Evolutionary conservation across 2,888 invertebrate species (phyloP).

Genomic region (Synergus umbraculus): DNA sequence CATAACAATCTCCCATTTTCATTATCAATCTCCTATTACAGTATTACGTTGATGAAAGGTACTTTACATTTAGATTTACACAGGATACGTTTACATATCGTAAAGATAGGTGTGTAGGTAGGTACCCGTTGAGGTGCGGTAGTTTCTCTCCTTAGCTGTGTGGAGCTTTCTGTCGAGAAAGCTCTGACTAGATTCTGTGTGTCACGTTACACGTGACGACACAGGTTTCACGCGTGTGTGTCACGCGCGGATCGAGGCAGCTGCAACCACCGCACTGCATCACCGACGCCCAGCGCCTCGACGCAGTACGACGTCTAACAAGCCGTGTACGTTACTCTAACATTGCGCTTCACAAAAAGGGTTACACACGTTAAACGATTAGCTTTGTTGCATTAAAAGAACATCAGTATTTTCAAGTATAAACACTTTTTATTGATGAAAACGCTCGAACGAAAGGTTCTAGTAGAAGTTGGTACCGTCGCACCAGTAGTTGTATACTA

Average conservation of each 20-base stretch:
- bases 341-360: slow-evolving; percentile 68
- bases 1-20: slow-evolving; percentile 1
- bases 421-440: slow-evolving; percentile 43
- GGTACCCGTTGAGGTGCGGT: slow-evolving; percentile 76
- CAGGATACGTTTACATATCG: slow-evolving; percentile 59
- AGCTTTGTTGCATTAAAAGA: slow-evolving; percentile 44
- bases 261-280: slow-evolving; percentile 77
- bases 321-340: slow-evolving; percentile 69
- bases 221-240: slow-evolving; percentile 61
- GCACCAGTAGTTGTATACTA: too few species aligned
- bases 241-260: slow-evolving; percentile 70
- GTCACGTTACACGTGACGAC: slow-evolving; percentile 70
- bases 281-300: slow-evolving; percentile 76
- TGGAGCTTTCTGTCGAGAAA: slow-evolving; percentile 74
- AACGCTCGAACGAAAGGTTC: slow-evolving; percentile 48
- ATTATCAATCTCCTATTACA: slow-evolving; percentile 25
- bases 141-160: slow-evolving; percentile 75
- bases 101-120: slow-evolving; percentile 74
- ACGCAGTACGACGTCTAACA: slow-evolving; percentile 76
- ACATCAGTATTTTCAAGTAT: slow-evolving; percentile 22
- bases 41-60: slow-evolving; percentile 42
- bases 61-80: slow-evolving; percentile 46
- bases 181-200: slow-evolving; percentile 72
- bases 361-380: slow-evolving; percentile 63
- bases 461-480: neutral